These are phyloP conservation scores for Drosophila teissieri DNA, from an alignment of 1,140 invertebrate genomes.

Conservation along the genomic window DNA sequence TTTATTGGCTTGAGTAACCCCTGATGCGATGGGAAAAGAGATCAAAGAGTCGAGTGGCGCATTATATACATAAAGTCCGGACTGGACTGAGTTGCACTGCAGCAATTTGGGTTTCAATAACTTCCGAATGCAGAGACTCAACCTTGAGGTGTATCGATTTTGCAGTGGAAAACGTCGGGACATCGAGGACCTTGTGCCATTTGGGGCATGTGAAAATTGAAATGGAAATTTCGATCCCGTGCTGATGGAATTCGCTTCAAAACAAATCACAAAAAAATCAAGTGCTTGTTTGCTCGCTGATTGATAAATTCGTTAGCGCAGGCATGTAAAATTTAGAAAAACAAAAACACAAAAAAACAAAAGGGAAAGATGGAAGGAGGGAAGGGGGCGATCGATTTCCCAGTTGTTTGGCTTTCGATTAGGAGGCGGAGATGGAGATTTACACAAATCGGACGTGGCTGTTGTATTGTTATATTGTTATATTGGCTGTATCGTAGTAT, in stretches of 20 bases:
- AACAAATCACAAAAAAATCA: conserved; percentile 10
- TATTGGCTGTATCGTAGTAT: not conserved
- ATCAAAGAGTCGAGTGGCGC: not conserved
- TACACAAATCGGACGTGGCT: conserved; percentile 35
- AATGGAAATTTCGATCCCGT: conserved; percentile 28
- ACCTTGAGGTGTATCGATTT: conserved; percentile 14
- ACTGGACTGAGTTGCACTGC: too few species aligned
- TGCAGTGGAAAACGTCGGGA: too few species aligned
- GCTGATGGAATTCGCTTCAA: conserved; percentile 31
- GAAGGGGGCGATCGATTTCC: conserved; percentile 21
- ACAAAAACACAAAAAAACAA: not conserved
- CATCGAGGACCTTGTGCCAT: conserved; percentile 19
- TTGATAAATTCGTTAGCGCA: conserved; percentile 76
- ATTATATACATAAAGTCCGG: not conserved
- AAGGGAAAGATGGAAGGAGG: too few species aligned
- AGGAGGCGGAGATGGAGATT: conserved; percentile 37
- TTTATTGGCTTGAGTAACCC: conserved; percentile 12
- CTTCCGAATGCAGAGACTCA: too few species aligned
- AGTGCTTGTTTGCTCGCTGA: conserved; percentile 19
- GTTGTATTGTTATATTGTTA: conserved; percentile 1
- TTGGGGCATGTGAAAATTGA: conserved; percentile 25
- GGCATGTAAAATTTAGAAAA: conserved; percentile 52
- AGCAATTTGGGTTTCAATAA: conserved; percentile 1
- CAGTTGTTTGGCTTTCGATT: conserved; percentile 55
- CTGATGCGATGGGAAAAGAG: conserved; percentile 17